Evolutionary conservation across 2,797 vertebrate species (phyloP), one percentile per base, ranked within the genome.

Genomic region (Macroramphosus scolopax): DNA sequence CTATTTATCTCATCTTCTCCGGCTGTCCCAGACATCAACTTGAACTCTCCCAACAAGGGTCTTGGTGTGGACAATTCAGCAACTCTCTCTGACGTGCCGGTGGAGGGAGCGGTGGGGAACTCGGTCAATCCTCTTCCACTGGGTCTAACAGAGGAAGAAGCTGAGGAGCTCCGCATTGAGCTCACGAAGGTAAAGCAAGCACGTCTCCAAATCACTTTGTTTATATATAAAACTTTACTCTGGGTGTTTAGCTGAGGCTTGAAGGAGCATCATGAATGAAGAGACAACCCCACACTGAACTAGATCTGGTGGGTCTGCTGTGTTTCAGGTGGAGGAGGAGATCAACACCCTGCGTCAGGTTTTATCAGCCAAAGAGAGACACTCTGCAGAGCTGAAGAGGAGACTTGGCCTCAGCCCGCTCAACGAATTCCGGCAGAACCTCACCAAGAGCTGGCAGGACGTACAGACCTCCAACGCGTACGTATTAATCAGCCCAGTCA

Each of bases 11-110:
- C 5, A 22, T 47, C 14, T 11, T 39, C 4, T 36, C 24, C 7
- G 9, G 8, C n/a, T 8, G 0, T 20, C 28, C 46, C 89, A 98
- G 95, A 98, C 78, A 96, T 98, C 91, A 98, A 94, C 91, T 90
- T 98, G 89, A 97, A 97, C 90, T 98, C 96, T 82, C 95, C 95
- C 71, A 95, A 93, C 92, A 97, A 94, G 89, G 95, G 92, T 78
- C 89, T 94, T 24, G 86, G n/a, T 2, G 65, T 52, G 48, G 84
- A 88, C 9, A 37, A 86, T 34, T 67, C 92, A 0, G 92, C 89
- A 56, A 71, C 80, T 59, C 88, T 94, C 80, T 82, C 88, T 0
- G 94, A 95, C 0, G 81, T 93, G 1, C 93, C 92, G 0, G 92
- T 91, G 29, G 92, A 91, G 39, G 83, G 81, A 1, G 73, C 89